These are phyloP conservation scores for Drosophila orena DNA, from an alignment of 1,140 invertebrate genomes.

Conservation along the genomic window DNA sequence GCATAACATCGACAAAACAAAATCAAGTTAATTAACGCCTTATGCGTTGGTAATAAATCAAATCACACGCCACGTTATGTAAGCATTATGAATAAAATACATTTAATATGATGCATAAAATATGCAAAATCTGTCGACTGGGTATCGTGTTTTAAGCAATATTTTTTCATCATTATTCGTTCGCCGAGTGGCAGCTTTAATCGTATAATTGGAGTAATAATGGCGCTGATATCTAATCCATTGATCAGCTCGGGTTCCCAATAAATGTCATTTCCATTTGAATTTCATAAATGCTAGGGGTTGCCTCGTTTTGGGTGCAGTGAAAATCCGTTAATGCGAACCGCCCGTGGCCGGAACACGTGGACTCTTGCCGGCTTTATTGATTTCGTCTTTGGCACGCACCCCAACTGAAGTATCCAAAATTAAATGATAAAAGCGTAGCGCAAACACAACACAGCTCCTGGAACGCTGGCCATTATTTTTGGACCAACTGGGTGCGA, in stretches of 20 bases:
- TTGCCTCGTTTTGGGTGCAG: constrained; percentile 1
- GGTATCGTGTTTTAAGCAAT: not conserved
- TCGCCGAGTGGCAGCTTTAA: constrained; percentile 31
- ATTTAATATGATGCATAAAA: constrained; percentile 33
- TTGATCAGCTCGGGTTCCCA: constrained; percentile 33
- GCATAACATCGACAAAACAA: constrained; percentile 20
- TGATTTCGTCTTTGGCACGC: constrained; percentile 59
- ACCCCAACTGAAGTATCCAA: constrained; percentile 52
- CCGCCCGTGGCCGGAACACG: constrained; percentile 36
- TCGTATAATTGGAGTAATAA: constrained; percentile 29
- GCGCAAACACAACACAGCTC: constrained; percentile 42
- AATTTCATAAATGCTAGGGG: constrained; percentile 51
- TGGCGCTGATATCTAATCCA: constrained; percentile 21
- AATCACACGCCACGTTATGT: constrained; percentile 18
- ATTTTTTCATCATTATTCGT: not conserved
- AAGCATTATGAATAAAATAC: constrained; percentile 25
- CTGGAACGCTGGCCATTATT: constrained; percentile 61
- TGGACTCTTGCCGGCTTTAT: constrained; percentile 60
- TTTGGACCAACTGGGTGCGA: constrained; percentile 38
- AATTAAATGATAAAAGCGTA: constrained; percentile 74
- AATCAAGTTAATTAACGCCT: constrained; percentile 38
- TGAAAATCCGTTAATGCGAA: constrained; percentile 21
- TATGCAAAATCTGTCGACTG: constrained; percentile 4
- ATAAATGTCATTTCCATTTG: constrained; percentile 65
- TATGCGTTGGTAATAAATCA: constrained; percentile 18